Base-by-base conservation (phyloP, 2,113 vertebrate species). In the Laticauda colubrina region DNA sequence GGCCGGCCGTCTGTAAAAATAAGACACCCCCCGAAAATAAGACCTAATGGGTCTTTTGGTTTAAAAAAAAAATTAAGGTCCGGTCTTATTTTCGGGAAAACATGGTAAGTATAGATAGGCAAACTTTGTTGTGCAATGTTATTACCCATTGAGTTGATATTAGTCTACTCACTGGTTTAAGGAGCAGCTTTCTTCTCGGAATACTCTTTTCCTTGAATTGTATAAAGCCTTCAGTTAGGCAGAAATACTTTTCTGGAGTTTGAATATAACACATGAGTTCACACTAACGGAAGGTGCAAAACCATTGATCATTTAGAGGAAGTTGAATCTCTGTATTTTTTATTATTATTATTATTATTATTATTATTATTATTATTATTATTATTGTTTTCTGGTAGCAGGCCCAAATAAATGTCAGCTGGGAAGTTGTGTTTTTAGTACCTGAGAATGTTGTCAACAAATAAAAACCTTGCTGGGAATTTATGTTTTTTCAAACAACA, bases 391-490 rank as follows among this genome's bases (percentile, higher is more conserved):
- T 43, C 81, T 53, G 45, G 75, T 43, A 43, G 34, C 45, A 69
- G 10, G 48, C 6, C 23, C 45, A 45, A 90, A 45, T 57, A 56
- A 55, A 43, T 8, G n/a, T 48, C 20, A 5, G 20, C 29, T 85
- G 3, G 75, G 39, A 53, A 4, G 24, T 18, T 61, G 23, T 56
- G 88, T 10, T 89, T 92, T 59, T 92, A 61, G 43, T 48, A 87
- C 34, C 10, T 90, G 34, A 55, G 87, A 86, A 59, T 89, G 45
- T 89, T 91, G 93, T 91, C 90, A 89, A 57, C 55, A 93, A 91
- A 61, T 64, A 89, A 59, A 91, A 91, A 61, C 21, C 90, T 89
- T 91, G 87, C 45, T 93, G 90, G 69, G 90, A 85, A 85, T 81
- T 55, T 51, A 8, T 85, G 29, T 91, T 91, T 93, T 85, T 48